A percentile compares a stretch with the other conserved stretches of the same genome.
phyloP scores from a whole-genome alignment of 2,113 vertebrate genomes.

The Pagrus major region DNA sequence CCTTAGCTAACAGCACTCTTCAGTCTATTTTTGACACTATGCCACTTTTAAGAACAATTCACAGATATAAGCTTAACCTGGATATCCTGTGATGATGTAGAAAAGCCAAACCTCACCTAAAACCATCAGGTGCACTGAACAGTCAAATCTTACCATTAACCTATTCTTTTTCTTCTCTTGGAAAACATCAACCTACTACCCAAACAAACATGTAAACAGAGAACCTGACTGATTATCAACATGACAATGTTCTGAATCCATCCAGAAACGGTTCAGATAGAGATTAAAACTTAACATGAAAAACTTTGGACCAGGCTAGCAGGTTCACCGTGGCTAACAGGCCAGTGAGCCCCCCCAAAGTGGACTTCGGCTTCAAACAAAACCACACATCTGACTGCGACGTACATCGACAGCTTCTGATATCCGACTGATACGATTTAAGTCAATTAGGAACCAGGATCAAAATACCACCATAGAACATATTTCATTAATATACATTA shows the following conservation, averaged over 20 bases:
- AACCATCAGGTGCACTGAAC: slow-evolving; percentile 55
- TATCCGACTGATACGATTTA: slow-evolving; percentile 54
- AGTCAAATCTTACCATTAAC: slow-evolving; percentile 64
- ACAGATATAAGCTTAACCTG: slow-evolving; percentile 79
- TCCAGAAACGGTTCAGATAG: slow-evolving; percentile 45
- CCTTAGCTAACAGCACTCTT: slow-evolving; percentile 67
- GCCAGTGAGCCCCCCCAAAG: slow-evolving; percentile 64
- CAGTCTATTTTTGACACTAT: slow-evolving; percentile 69
- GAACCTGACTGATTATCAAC: slow-evolving; percentile 80
- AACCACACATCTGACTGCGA: slow-evolving; percentile 68
- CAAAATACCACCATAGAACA: slow-evolving; percentile 71
- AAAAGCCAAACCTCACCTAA: slow-evolving; percentile 68
- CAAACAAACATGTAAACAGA: slow-evolving; percentile 83
- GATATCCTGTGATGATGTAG: slow-evolving; percentile 75
- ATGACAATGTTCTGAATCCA: slow-evolving; percentile 69
- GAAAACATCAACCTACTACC: slow-evolving; percentile 46
- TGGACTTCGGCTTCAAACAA: slow-evolving; percentile 63
- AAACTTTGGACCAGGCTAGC: slow-evolving; percentile 76
- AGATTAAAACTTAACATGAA: slow-evolving; percentile 64
- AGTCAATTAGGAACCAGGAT: slow-evolving; percentile 72
- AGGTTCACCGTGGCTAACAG: slow-evolving; percentile 55
- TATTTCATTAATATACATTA: slow-evolving; percentile 75
- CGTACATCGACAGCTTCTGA: slow-evolving; percentile 49
- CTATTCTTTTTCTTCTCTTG: slow-evolving; percentile 16
- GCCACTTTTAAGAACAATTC: slow-evolving; percentile 70